A percentile compares a stretch with the other conserved stretches of the same genome.
These are phyloP conservation scores for Indicator maculatus DNA, from an alignment of 2,113 vertebrate genomes.

Conservation along the genomic window DNA sequence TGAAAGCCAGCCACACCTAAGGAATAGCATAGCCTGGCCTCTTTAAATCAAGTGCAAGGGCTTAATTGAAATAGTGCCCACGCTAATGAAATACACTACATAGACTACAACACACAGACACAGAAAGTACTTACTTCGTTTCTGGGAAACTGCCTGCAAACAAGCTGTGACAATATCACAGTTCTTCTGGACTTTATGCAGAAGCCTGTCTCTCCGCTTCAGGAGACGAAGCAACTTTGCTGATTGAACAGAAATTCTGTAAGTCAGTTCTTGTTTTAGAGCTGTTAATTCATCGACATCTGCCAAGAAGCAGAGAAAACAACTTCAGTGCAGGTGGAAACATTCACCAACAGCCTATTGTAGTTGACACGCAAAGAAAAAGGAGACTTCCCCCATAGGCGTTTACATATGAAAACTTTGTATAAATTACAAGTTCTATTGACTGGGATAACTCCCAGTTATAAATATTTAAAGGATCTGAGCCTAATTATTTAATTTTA, in stretches of 20 bases:
- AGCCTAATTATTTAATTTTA: not conserved
- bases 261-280: constrained; percentile 87
- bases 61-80: not conserved
- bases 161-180: constrained; percentile 93
- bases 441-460: not conserved
- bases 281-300: constrained; percentile 82
- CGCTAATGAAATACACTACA: not conserved
- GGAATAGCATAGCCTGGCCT: not conserved
- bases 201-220: constrained; percentile 88
- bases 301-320: constrained; percentile 67
- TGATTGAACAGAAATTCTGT: constrained; percentile 86
- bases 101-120: not conserved
- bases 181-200: constrained; percentile 90
- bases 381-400: not conserved
- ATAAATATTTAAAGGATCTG: not conserved
- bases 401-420: not conserved
- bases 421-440: not conserved
- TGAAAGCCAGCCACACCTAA: not conserved
- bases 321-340: not conserved
- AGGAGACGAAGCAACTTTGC: constrained; percentile 91
- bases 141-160: constrained; percentile 93
- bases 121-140: constrained; percentile 85
- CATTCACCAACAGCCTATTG: not conserved
- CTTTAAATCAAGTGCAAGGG: not conserved
- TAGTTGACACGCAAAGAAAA: not conserved